Base-by-base conservation (phyloP, 2,113 vertebrate genomes). In the Apistogramma diplotaenia region DNA sequence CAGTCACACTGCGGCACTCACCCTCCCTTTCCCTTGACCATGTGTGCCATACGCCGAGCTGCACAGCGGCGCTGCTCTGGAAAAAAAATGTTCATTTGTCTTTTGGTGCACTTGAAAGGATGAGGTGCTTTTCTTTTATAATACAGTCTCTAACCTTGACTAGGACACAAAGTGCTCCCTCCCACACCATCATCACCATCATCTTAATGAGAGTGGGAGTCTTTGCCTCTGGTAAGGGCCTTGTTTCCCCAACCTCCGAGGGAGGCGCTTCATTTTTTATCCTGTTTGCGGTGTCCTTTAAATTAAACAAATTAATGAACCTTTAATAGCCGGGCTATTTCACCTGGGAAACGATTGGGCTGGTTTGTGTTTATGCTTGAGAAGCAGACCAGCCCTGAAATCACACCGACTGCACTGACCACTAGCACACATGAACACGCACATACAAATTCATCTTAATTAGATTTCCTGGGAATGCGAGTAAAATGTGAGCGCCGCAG, bases 261-360 rank as follows among this genome's bases (percentile, higher is more conserved):
- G 88, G 88, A 87, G 83, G 81, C 74, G 82, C 70, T 89, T 90
- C 71, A 86, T 81, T 91, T 88, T 90, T 87, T 79, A 88, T 87
- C 83, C 85, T 55, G 65, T 55, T 85, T 83, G 89, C 33, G 51
- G 70, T 94, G 94, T 94, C 92, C 94, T 96, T 94, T 94, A 93
- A 93, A 94, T 93, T 87, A 93, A 92, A 93, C 90, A 91, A 93
- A 94, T 94, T 91, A 94, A 95, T 94, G 92, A 93, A 89, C 86
- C 91, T 88, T 93, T 95, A 92, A 93, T 83, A 94, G 86, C 51
- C 6, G 40, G 79, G 86, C 78, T 78, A 53, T 84, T 91, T 85
- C 85, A 85, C 83, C 67, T 70, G 85, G 89, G 91, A 89, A 87
- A 87, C 75, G 72, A 57, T 3, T 15, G 10, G 40, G 29, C 29